phyloP scores from a whole-genome alignment of 2,797 vertebrate species.

The Microctenopoma stevenorrisi region DNA sequence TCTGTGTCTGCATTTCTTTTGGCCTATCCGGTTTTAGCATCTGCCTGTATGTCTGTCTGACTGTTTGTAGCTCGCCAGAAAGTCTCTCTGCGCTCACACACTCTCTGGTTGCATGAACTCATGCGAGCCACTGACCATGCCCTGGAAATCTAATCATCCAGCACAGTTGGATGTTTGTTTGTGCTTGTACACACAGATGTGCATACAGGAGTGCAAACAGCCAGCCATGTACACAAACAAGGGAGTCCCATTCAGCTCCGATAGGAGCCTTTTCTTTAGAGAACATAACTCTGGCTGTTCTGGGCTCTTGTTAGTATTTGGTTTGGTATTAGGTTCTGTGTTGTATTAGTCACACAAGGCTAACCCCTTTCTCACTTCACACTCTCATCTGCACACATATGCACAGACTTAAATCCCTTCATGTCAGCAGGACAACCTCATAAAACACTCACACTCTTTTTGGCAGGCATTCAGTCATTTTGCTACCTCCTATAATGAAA shows the following conservation, averaged over 20 bases:
- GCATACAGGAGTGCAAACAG: conserved; percentile 74
- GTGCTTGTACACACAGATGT: conserved; percentile 77
- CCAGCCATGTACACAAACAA: conserved; percentile 62
- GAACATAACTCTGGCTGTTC: conserved; percentile 32
- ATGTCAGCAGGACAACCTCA: conserved; percentile 58
- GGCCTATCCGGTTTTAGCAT: conserved; percentile 8
- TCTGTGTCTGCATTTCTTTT: conserved; percentile 10
- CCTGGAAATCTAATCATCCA: conserved; percentile 78
- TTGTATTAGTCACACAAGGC: conserved; percentile 70
- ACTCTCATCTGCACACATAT: conserved; percentile 33
- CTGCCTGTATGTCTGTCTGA: conserved; percentile 31
- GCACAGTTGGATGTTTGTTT: conserved; percentile 74
- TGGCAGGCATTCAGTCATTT: conserved; percentile 69
- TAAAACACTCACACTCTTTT: conserved; percentile 71
- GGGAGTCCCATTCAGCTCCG: conserved; percentile 36
- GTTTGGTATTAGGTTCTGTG: conserved; percentile 43
- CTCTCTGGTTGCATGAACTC: conserved; percentile 49
- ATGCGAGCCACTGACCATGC: conserved; percentile 63
- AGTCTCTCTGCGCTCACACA: conserved; percentile 18
- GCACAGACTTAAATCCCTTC: conserved; percentile 48
- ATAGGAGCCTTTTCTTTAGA: conserved; percentile 21
- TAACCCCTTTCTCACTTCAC: conserved; percentile 39
- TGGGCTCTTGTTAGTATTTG: conserved; percentile 59
- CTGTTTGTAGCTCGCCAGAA: conserved; percentile 22
- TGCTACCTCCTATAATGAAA: conserved; percentile 58